Conservation (phyloP, 1,140 invertebrate species). For the Diachasma alloeum region DNA sequence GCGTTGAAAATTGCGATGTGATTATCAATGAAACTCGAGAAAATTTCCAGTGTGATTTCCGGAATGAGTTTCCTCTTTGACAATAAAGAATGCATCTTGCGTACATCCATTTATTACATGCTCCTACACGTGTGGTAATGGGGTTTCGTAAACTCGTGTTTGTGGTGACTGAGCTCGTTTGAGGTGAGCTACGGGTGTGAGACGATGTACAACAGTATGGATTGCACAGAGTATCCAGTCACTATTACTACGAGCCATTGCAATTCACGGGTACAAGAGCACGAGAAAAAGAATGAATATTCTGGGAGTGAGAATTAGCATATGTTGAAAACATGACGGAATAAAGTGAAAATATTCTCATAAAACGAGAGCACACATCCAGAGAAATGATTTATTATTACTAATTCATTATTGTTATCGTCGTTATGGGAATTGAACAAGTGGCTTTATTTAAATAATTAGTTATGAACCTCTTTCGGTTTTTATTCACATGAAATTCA, state of each 20-base stretch:
- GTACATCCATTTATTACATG: conserved; percentile 19
- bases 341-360: background rate
- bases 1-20: background rate
- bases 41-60: background rate
- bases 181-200: background rate
- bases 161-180: too few species aligned
- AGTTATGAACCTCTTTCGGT: too few species aligned
- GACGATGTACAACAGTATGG: background rate
- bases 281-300: too few species aligned
- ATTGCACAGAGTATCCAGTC: background rate
- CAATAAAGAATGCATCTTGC: conserved; percentile 3
- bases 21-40: background rate
- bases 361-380: background rate
- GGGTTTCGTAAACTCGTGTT: conserved; percentile 19
- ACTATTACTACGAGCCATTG: too few species aligned
- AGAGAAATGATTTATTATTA: too few species aligned
- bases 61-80: background rate
- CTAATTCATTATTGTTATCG: too few species aligned
- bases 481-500: too few species aligned
- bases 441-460: too few species aligned
- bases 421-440: too few species aligned
- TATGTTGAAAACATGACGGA: background rate
- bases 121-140: conserved; percentile 17
- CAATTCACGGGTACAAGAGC: too few species aligned
- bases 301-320: too few species aligned